These are phyloP conservation scores for Nesoenas mayeri DNA, from an alignment of 2,113 vertebrate species.

Conservation along the genomic window DNA sequence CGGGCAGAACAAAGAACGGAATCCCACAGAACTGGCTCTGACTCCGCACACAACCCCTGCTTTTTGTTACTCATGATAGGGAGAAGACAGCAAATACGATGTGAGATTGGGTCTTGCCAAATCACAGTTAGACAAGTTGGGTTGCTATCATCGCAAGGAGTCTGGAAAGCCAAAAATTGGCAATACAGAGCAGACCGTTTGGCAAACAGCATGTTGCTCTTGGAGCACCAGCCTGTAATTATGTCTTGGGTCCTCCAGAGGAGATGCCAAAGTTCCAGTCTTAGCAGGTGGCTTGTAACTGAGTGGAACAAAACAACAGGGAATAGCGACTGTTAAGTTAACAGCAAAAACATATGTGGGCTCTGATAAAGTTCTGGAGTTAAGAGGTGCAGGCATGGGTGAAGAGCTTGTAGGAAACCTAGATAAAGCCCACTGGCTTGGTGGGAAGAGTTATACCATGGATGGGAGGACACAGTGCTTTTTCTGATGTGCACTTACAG, in stretches of 20 bases:
- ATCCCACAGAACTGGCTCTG: slow-evolving; percentile 8
- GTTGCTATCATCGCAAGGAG: neutral
- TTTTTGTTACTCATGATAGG: neutral
- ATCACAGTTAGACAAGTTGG: neutral
- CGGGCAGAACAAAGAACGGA: neutral
- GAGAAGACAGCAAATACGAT: neutral
- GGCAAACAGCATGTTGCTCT: slow-evolving; percentile 11
- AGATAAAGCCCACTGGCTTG: neutral
- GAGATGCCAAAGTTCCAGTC: slow-evolving; percentile 31
- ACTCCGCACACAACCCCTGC: neutral
- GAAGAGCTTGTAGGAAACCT: neutral
- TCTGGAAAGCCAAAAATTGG: neutral
- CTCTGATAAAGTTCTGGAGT: neutral
- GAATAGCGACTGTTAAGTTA: neutral
- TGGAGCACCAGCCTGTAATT: slow-evolving; percentile 35
- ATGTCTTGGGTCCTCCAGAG: slow-evolving; percentile 6
- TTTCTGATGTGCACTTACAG: neutral
- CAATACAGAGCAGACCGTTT: neutral
- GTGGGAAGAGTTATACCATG: neutral
- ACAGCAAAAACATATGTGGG: neutral
- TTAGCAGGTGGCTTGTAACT: slow-evolving; percentile 44
- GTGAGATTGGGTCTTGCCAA: neutral
- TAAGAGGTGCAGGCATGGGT: neutral
- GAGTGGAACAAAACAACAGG: neutral
- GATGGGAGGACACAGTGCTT: neutral